phyloP scores from a whole-genome alignment of 2,797 vertebrate genomes.

The Graptemys geographica region DNA sequence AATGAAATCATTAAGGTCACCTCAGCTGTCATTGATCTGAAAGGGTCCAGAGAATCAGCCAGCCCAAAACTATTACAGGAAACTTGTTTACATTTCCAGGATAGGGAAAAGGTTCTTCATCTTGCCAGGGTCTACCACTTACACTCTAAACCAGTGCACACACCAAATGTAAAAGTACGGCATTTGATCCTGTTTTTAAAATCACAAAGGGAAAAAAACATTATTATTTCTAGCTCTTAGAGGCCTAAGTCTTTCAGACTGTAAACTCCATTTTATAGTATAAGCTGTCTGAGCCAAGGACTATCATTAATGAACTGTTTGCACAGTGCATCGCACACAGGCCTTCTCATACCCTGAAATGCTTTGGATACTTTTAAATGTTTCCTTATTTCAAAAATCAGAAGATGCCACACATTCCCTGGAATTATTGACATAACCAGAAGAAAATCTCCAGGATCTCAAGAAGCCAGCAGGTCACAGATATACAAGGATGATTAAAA shows the following conservation, averaged over 20 bases:
- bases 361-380: background rate
- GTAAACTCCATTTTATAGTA: background rate
- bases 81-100: background rate
- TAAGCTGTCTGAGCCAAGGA: background rate
- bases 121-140: background rate
- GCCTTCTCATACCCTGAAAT: background rate
- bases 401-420: background rate
- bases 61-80: background rate
- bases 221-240: background rate
- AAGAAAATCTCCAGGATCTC: background rate
- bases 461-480: background rate
- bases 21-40: background rate
- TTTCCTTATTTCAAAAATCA: background rate
- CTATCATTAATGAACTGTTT: background rate
- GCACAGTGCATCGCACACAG: no score
- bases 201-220: background rate
- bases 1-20: background rate
- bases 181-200: background rate
- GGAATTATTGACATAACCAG: background rate
- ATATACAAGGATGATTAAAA: background rate
- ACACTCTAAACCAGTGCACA: background rate
- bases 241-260: background rate
- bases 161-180: background rate
- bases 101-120: background rate
- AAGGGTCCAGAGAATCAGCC: background rate